These are phyloP conservation scores for Bradysia coprophila DNA, from an alignment of 1,140 invertebrate genomes.

Conservation along the genomic window DNA sequence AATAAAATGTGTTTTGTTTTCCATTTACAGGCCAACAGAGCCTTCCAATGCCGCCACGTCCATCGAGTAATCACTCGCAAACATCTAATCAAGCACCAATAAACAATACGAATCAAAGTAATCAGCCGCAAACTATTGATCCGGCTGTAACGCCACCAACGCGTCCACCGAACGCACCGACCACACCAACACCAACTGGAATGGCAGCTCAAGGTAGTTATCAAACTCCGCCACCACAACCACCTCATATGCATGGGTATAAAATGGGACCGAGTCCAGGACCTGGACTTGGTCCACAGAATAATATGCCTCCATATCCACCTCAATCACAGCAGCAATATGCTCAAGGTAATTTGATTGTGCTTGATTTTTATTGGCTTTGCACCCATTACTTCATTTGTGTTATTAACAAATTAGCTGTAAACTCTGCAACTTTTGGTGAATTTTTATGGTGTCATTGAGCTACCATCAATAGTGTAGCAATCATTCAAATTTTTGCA, in stretches of 20 bases:
- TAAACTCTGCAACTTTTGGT: too few relatives aligned
- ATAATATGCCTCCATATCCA: slow-evolving; percentile 31
- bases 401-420: too few relatives aligned
- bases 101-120: slow-evolving; percentile 8
- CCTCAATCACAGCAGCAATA: slow-evolving; percentile 33
- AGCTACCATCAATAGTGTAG: too few relatives aligned
- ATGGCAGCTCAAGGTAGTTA: slow-evolving; percentile 25
- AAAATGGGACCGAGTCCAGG: slow-evolving; percentile 16
- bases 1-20: neutral
- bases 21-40: slow-evolving; percentile 59
- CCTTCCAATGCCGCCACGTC: slow-evolving; percentile 80
- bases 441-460: too few relatives aligned
- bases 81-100: slow-evolving; percentile 52
- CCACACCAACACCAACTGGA: slow-evolving; percentile 37
- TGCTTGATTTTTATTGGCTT: too few relatives aligned
- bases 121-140: slow-evolving; percentile 5
- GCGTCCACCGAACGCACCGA: slow-evolving; percentile 28
- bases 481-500: too few relatives aligned
- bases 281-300: slow-evolving; percentile 16
- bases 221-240: slow-evolving; percentile 23
- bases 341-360: slow-evolving; percentile 28
- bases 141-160: slow-evolving; percentile 9
- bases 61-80: slow-evolving; percentile 73
- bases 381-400: neutral
- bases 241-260: slow-evolving; percentile 20